Evolutionary conservation across 2,797 vertebrate species (phyloP), one percentile per base, ranked within the genome.

Genomic region (Sternarchorhynchus goeldii): DNA sequence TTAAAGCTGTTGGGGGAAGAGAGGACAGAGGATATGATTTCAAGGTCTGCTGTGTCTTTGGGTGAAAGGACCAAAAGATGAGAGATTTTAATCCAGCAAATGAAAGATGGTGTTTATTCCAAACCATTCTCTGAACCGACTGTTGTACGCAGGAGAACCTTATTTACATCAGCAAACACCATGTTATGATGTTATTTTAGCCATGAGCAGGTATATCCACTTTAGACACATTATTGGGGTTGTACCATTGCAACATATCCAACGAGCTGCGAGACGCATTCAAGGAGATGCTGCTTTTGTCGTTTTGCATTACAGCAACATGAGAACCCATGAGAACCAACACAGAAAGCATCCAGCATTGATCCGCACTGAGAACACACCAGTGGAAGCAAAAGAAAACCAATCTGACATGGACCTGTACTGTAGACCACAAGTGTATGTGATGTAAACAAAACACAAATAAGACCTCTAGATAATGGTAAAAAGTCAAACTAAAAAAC

Each of bases 31-130:
- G 45, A 10, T 14, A 14, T 10, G 45, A 58, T 32, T 50, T 73
- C 77, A 79, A 79, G 70, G 77, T 50, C 29, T 34, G 39, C 17
- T 8, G 18, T 12, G 20, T 36, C 41, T 71, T 18, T 6, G 0
- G 32, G 25, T 32, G 41, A 21, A 12, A 21, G 31, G 55, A 78
- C n/a, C 4, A 45, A 6, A 59, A 18, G 7, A 55, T 8, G 6
- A 73, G 73, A 55, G 12, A 16, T 53, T 10, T 16, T 36, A 62
- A 56, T 34, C 45, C 45, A 12, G 14, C 45, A 50, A 50, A 50
- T 12, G 1, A 50, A 50, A 50, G 45, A 12, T 12, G 45, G 45
- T 6, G 21, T 8, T n/a, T 66, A 21, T 32, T 10, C 2, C 45
- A 0, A 50, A 21, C 29, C n/a, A 29, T 31, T 55, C 25, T 20